Evolutionary conservation across 64 coral and sea anemone species (phyloP), one percentile per base, ranked within the genome.

Genomic region (Pocillopora damicornis): DNA sequence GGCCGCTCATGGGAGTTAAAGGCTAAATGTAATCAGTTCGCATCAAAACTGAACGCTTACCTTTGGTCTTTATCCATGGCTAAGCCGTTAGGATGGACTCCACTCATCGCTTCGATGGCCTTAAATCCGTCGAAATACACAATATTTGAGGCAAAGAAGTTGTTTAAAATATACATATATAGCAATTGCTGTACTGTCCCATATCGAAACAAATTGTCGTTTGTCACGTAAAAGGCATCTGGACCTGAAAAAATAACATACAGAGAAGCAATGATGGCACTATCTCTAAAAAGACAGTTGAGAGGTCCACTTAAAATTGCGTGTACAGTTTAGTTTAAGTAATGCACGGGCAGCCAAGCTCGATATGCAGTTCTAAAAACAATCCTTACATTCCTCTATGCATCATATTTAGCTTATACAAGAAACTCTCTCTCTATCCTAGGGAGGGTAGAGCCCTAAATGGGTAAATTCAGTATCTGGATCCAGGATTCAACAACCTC

Each of bases 211-310:
- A 82, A 96, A 61, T 90, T 83, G 73, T 96, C 94, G 64, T 96
- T 96, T 25, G 94, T 96, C 30, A 93, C 88, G n/a, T 96, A 96
- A 82, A 96, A 96, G 58, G 82, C 90, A 65, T 96, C 82, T 23
- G 87, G 91, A 78, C 94, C 94, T 96, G 65, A 11, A 58, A 62
- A 37, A 60, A 88, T 6, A 58, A 78, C 38, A 77, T 30, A 64
- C 1, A 18, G 77, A 45, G 59, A 65, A 18, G 35, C 34, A 51
- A 37, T 78, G 51, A n/a, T 13, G 4, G 4, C 11, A 38, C 42
- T 35, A 26, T 13, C 18, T 16, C 18, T 30, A 30, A 30, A 60
- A 20, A 81, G 10, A 59, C 78, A 14, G 22, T 51, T 59, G 17
- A 58, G 22, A 80, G 37, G 38, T 35, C 36, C 77, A 79, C 51